Conservation (phyloP, 2,113 vertebrate species). For the Alouatta palliata region DNA sequence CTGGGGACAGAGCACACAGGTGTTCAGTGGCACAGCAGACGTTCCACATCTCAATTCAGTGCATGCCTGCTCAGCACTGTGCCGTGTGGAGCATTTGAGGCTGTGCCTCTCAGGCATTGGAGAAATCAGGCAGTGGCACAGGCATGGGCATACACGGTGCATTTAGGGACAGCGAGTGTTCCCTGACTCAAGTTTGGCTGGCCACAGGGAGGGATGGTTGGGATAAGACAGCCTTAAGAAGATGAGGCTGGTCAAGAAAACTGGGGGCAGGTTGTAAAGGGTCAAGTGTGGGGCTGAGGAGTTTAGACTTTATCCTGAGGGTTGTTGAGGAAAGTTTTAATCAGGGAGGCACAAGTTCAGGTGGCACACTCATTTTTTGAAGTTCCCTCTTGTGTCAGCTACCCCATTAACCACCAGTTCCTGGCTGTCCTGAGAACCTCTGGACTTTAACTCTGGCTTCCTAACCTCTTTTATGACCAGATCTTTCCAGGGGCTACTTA, state of each 20-base stretch:
- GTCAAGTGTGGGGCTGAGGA: background rate
- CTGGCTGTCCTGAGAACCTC: background rate
- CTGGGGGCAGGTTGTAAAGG: background rate
- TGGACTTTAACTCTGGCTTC: background rate
- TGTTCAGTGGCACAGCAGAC: background rate
- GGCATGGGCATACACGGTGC: background rate
- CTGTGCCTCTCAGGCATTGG: no score
- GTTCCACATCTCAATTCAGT: background rate
- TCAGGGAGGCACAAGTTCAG: background rate
- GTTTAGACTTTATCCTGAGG: background rate
- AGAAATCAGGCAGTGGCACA: background rate
- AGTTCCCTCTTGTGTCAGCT: background rate
- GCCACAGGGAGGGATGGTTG: background rate
- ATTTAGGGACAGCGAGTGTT: background rate
- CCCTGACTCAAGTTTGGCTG: background rate
- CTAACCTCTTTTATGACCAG: background rate
- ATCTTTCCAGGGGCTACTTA: background rate
- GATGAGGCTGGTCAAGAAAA: background rate
- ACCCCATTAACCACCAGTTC: no score
- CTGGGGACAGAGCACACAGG: background rate
- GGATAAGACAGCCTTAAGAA: no score
- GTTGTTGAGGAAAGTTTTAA: background rate
- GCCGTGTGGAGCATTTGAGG: background rate
- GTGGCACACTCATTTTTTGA: background rate
- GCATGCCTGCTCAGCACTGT: background rate